phyloP scores from a whole-genome alignment of 37 sponge, comb jelly and placozoan species.

The Dysidea cf. avara region DNA sequence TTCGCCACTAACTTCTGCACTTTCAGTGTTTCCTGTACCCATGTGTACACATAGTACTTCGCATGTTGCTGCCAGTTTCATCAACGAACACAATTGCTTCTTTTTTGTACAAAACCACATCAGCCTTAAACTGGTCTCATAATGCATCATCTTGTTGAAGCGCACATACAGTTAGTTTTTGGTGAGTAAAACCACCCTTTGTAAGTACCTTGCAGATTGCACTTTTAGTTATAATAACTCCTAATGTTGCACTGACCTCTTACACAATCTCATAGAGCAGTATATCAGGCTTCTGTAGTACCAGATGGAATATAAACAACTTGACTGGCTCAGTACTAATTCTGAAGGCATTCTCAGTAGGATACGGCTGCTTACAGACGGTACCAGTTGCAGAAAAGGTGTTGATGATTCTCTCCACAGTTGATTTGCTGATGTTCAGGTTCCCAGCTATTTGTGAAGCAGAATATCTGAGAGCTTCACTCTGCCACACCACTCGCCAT shows the following conservation, averaged over 20 bases:
- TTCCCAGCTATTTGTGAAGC: slow-evolving; percentile 1
- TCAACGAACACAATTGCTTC: slow-evolving; percentile 31
- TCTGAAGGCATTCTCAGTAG: neutral
- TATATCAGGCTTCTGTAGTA: slow-evolving; percentile 22
- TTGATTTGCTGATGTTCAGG: slow-evolving; percentile 15
- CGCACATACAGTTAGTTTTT: slow-evolving; percentile 11
- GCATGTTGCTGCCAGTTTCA: slow-evolving; percentile 29
- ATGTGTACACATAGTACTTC: slow-evolving; percentile 15
- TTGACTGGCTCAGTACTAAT: slow-evolving; percentile 15
- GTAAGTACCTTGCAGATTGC: slow-evolving; percentile 20
- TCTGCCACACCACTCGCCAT: slow-evolving; percentile 40
- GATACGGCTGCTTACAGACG: slow-evolving; percentile 21
- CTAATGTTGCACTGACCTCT: neutral
- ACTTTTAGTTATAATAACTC: neutral
- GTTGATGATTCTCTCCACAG: slow-evolving; percentile 10
- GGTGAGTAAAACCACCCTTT: slow-evolving; percentile 25
- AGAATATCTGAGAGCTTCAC: neutral
- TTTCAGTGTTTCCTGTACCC: slow-evolving; percentile 22
- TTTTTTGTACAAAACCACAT: slow-evolving; percentile 12
- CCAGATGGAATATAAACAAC: slow-evolving; percentile 29
- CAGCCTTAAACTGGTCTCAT: slow-evolving; percentile 8
- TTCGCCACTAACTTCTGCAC: slow-evolving; percentile 19
- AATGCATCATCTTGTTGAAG: slow-evolving; percentile 14
- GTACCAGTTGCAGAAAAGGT: slow-evolving; percentile 13
- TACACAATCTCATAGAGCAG: slow-evolving; percentile 14